These are phyloP conservation scores for Conus ventricosus DNA, from an alignment of 1,140 invertebrate genomes.

Conservation along the genomic window DNA sequence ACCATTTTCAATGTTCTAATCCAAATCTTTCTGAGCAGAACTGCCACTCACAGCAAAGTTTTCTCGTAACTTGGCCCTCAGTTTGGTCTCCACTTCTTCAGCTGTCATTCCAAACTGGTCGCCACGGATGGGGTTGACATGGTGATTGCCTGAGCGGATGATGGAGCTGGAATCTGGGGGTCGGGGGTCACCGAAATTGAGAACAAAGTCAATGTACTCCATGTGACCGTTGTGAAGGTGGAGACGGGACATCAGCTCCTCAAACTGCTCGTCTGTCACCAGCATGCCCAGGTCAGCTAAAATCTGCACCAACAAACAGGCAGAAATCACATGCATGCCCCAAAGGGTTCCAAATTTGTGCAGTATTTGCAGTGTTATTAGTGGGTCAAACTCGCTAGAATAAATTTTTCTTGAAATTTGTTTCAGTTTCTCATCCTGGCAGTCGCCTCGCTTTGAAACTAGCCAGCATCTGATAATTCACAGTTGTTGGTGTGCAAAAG, in stretches of 20 bases:
- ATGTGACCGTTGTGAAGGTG: slow-evolving; percentile 65
- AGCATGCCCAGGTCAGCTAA: slow-evolving; percentile 60
- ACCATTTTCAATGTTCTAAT: no score
- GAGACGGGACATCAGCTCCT: slow-evolving; percentile 63
- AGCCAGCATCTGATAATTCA: no score
- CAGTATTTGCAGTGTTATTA: no score
- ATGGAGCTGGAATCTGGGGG: slow-evolving; percentile 50
- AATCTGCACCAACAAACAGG: slow-evolving; percentile 51
- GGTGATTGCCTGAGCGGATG: slow-evolving; percentile 61
- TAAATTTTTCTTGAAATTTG: no score
- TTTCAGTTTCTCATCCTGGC: no score
- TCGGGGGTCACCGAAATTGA: slow-evolving; percentile 65
- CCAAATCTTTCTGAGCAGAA: not conserved
- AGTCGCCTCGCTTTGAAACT: no score
- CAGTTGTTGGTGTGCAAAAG: no score
- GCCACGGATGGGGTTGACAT: slow-evolving; percentile 68
- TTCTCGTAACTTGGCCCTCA: slow-evolving; percentile 68
- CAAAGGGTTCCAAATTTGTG: no score
- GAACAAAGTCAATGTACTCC: slow-evolving; percentile 68
- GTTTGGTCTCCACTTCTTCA: slow-evolving; percentile 63
- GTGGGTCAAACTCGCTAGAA: no score
- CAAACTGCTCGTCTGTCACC: slow-evolving; percentile 68
- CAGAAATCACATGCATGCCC: no score
- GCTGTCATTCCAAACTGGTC: slow-evolving; percentile 70
- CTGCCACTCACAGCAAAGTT: slow-evolving; percentile 70